Percentiles rank a stretch among this genome's conserved stretches.
Conservation (phyloP, 1,140 invertebrate genomes). For the Drosophila arizonae region DNA sequence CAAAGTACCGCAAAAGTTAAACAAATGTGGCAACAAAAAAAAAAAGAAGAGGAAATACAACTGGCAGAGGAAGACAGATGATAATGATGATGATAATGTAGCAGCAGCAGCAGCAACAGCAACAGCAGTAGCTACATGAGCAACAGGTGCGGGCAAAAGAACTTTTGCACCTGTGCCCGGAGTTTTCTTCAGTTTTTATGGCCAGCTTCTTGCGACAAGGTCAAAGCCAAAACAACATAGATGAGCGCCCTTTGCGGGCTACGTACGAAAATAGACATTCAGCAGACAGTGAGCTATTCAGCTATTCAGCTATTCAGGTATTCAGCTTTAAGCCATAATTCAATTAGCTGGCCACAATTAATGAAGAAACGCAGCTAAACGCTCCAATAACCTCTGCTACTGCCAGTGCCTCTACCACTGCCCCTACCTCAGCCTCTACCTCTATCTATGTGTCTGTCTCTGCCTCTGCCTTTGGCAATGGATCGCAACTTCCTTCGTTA, state of each 20-base stretch:
- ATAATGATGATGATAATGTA: conserved; percentile 1
- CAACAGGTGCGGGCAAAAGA: conserved; percentile 43
- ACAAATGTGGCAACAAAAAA: conserved; percentile 65
- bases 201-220: conserved; percentile 48
- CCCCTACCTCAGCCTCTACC: no score
- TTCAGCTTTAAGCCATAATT: conserved; percentile 22
- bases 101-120: conserved; percentile 3
- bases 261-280: neutral
- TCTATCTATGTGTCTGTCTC: no score
- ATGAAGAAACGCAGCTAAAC: conserved; percentile 70
- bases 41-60: conserved; percentile 37
- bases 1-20: conserved; percentile 79
- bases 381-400: conserved; percentile 74
- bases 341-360: conserved; percentile 74
- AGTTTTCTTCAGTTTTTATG: neutral
- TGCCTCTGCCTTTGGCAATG: conserved; percentile 56
- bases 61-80: conserved; percentile 10
- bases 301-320: neutral
- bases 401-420: conserved; percentile 10
- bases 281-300: neutral
- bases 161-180: conserved; percentile 18
- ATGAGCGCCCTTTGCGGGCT: neutral
- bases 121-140: conserved; percentile 8
- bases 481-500: conserved; percentile 57
- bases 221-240: conserved; percentile 25